These are phyloP conservation scores for Margarornis squamiger DNA, from an alignment of 2,797 vertebrate genomes.

Conservation along the genomic window DNA sequence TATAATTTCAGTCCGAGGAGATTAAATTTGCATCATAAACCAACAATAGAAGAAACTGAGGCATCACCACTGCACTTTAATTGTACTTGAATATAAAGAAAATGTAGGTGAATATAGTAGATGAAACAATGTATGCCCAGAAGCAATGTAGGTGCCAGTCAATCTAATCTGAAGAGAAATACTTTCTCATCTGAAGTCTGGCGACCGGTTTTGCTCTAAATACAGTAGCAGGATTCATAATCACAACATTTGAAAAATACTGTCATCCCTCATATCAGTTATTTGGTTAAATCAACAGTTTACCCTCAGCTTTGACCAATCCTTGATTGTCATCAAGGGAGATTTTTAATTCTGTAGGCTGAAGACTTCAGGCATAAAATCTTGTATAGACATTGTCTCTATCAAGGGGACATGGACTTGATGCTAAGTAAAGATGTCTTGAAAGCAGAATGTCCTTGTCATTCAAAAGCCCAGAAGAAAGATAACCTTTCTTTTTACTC, in stretches of 20 bases:
- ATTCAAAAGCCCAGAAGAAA: background rate
- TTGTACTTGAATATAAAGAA: background rate
- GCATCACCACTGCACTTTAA: background rate
- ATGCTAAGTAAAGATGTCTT: background rate
- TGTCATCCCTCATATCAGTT: background rate
- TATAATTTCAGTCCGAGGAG: background rate
- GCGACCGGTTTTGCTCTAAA: background rate
- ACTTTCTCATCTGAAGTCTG: background rate
- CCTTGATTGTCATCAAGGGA: background rate
- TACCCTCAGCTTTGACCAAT: background rate
- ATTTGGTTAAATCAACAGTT: background rate
- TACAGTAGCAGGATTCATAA: background rate
- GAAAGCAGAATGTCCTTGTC: background rate
- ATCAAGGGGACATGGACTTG: background rate
- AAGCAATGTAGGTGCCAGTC: background rate
- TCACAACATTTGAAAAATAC: background rate
- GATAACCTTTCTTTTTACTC: background rate
- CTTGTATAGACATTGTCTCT: background rate
- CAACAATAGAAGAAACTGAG: background rate
- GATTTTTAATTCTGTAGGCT: background rate
- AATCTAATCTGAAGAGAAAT: background rate
- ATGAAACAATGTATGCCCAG: background rate
- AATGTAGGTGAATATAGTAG: rapidly evolving
- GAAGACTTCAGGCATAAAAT: background rate
- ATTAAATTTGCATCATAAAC: background rate